Evolutionary conservation across 2,888 invertebrate species (phyloP).

Genomic region (Vesta saturnalis): DNA sequence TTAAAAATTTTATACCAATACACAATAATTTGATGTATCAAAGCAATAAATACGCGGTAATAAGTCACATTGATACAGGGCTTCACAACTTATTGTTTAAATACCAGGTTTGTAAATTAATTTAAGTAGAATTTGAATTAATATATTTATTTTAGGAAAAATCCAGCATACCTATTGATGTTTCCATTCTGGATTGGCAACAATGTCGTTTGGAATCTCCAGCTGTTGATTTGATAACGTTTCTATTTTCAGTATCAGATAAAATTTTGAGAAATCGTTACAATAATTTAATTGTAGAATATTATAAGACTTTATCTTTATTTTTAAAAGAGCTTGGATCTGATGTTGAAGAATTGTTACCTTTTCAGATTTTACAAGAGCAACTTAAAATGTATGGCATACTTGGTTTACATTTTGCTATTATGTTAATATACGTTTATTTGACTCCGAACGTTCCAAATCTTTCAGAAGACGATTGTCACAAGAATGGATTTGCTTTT

Average conservation of each 20-base stretch:
- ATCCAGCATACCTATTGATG: constrained; percentile 2
- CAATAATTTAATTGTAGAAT: constrained; percentile 21
- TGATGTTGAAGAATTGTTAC: not conserved
- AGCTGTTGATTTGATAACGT: constrained; percentile 51
- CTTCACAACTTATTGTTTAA: constrained; percentile 46
- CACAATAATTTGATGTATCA: not conserved
- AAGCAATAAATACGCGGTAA: constrained; percentile 41
- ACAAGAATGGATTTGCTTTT: not conserved
- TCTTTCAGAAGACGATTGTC: constrained; percentile 13
- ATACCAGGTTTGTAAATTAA: constrained; percentile 24
- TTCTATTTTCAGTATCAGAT: constrained; percentile 50
- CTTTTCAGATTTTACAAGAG: not conserved
- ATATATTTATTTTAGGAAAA: constrained; percentile 20
- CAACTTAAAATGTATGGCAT: not conserved
- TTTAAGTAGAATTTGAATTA: no score
- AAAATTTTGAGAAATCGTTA: constrained; percentile 45
- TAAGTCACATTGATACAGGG: constrained; percentile 47
- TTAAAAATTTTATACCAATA: constrained; percentile 14
- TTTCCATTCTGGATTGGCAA: constrained; percentile 46
- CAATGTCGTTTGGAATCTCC: constrained; percentile 42
- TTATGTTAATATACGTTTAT: constrained; percentile 39
- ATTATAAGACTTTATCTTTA: constrained; percentile 41
- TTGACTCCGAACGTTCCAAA: constrained; percentile 43
- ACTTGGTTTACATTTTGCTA: not conserved
- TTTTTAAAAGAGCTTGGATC: not conserved